Conservation (phyloP, 2,888 invertebrate species). For the Acronicta alni region DNA sequence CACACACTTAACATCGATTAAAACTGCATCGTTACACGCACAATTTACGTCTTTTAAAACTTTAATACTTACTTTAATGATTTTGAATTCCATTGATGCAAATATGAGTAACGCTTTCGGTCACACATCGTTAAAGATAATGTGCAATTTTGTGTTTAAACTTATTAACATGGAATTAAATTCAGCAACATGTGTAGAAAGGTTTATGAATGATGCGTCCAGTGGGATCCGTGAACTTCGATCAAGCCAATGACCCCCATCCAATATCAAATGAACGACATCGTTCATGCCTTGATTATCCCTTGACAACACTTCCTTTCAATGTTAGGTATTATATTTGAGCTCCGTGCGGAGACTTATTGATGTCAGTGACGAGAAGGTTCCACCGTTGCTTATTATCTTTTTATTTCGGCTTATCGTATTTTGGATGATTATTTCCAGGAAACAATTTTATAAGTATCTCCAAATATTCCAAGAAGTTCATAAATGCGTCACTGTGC, state of each 20-base stretch:
- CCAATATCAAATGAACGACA: slow-evolving; percentile 81
- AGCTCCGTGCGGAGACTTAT: slow-evolving; percentile 43
- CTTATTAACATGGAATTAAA: slow-evolving; percentile 45
- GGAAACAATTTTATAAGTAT: slow-evolving; percentile 18
- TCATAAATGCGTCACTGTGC: slow-evolving; percentile 4
- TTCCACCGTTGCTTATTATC: slow-evolving; percentile 13
- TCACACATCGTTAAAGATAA: slow-evolving; percentile 39
- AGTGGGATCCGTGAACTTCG: slow-evolving; percentile 72
- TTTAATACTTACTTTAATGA: slow-evolving; percentile 8
- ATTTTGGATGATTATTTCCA: slow-evolving; percentile 24
- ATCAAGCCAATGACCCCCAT: slow-evolving; percentile 78
- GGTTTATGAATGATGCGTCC: slow-evolving; percentile 59
- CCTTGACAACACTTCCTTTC: slow-evolving; percentile 81
- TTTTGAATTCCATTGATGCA: slow-evolving; percentile 9
- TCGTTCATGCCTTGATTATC: slow-evolving; percentile 84
- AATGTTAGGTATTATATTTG: slow-evolving; percentile 59
- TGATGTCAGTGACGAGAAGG: slow-evolving; percentile 26
- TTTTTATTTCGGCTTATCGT: slow-evolving; percentile 19
- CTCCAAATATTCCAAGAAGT: slow-evolving; percentile 15
- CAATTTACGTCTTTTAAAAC: slow-evolving; percentile 26
- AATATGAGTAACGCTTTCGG: slow-evolving; percentile 37
- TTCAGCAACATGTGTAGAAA: slow-evolving; percentile 57
- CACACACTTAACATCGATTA: slow-evolving; percentile 51
- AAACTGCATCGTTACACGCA: slow-evolving; percentile 42
- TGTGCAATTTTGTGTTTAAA: slow-evolving; percentile 30